Percentiles rank a stretch among this genome's conserved stretches.
Conservation (phyloP, 2,113 vertebrate genomes). For the Gobiocypris rarus region DNA sequence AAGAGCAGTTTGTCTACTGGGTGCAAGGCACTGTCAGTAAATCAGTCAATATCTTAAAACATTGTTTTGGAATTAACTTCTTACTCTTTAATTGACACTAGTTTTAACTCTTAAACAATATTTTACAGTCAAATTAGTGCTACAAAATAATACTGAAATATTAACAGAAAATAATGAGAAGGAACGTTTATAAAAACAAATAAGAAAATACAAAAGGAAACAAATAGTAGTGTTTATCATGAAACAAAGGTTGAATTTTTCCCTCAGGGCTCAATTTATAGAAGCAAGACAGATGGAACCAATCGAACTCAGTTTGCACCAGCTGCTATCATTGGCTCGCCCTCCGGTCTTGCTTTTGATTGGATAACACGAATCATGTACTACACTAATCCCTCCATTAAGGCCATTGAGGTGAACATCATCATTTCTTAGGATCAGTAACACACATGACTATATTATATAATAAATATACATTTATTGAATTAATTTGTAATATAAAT, state of each 20-base stretch:
- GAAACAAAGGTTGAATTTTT: slow-evolving; percentile 12
- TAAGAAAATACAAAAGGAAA: not conserved
- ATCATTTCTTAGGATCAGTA: not conserved
- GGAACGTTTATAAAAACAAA: not conserved
- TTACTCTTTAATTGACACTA: not conserved
- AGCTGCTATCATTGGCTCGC: slow-evolving; percentile 69
- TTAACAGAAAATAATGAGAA: not conserved
- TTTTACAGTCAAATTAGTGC: not conserved
- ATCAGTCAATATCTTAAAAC: not conserved
- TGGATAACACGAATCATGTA: slow-evolving; percentile 75
- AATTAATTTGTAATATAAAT: not conserved
- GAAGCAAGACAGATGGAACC: slow-evolving; percentile 70
- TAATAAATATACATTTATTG: not conserved
- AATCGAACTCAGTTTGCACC: slow-evolving; percentile 76
- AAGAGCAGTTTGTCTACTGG: slow-evolving; percentile 74
- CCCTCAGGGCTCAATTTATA: slow-evolving; percentile 72
- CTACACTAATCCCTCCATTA: slow-evolving; percentile 72
- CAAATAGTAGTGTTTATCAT: not conserved
- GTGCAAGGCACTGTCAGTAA: slow-evolving; percentile 71
- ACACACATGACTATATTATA: not conserved
- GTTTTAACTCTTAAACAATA: not conserved
- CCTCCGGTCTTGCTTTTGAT: slow-evolving; percentile 75
- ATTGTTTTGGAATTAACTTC: not conserved
- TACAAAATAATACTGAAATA: not conserved
- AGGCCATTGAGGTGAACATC: slow-evolving; percentile 71